phyloP scores from a whole-genome alignment of 2,888 invertebrate genomes.

The Drosophila peninsularis region DNA sequence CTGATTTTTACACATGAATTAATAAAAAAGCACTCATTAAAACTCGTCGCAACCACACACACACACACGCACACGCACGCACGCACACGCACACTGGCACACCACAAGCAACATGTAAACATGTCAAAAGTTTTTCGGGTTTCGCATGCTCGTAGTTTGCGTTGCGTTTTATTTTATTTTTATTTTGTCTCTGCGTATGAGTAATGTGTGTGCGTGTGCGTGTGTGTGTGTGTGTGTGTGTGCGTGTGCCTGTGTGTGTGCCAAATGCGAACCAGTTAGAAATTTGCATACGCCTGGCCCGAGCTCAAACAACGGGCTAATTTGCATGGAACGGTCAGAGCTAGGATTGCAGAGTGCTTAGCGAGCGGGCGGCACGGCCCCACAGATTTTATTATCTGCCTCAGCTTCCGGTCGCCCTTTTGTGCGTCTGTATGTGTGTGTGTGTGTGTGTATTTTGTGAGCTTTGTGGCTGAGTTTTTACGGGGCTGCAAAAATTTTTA shows the following conservation, averaged over 20 bases:
- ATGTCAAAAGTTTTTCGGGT: constrained; percentile 16
- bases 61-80: background rate
- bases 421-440: background rate
- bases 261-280: constrained; percentile 66
- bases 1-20: constrained; percentile 77
- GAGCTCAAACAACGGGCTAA: constrained; percentile 51
- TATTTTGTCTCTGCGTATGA: constrained; percentile 40
- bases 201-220: constrained; percentile 31
- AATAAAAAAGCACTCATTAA: constrained; percentile 67
- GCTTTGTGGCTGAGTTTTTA: constrained; percentile 51
- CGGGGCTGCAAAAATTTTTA: constrained; percentile 47
- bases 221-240: constrained; percentile 4
- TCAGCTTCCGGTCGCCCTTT: constrained; percentile 7
- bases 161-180: constrained; percentile 12
- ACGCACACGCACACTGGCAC: background rate
- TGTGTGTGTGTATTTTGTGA: constrained; percentile 14
- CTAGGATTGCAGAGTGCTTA: constrained; percentile 23
- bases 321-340: constrained; percentile 57
- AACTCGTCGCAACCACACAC: constrained; percentile 21
- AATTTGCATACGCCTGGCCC: constrained; percentile 59
- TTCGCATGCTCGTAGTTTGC: constrained; percentile 16
- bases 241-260: constrained; percentile 10
- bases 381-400: constrained; percentile 35
- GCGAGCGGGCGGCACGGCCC: constrained; percentile 4
- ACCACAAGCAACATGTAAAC: constrained; percentile 3